phyloP scores from a whole-genome alignment of 2,797 vertebrate species.

The Epinephelus malabaricus region DNA sequence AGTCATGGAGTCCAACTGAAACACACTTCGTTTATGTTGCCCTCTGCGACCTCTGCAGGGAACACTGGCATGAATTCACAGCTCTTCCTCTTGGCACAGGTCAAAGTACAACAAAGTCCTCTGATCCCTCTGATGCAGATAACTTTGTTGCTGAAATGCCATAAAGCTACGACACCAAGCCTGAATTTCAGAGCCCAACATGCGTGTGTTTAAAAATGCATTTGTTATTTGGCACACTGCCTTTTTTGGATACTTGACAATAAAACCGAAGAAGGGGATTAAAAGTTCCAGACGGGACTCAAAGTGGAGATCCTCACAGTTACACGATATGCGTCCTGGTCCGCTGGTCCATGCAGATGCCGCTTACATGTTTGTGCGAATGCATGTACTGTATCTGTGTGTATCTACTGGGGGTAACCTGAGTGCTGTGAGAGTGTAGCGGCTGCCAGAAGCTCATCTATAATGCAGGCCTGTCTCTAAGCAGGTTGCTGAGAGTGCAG shows the following conservation, averaged over 20 bases:
- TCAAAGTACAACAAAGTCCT: conserved; percentile 40
- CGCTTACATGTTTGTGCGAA: conserved; percentile 41
- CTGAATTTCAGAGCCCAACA: background rate
- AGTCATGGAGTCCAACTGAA: conserved; percentile 26
- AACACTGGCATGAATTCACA: conserved; percentile 2
- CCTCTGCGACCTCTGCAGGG: background rate
- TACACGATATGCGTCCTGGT: background rate
- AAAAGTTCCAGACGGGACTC: background rate
- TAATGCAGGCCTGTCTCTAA: conserved; percentile 85
- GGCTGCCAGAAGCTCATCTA: conserved; percentile 84
- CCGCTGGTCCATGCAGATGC: conserved; percentile 5
- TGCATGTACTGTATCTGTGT: conserved; percentile 62
- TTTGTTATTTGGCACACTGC: background rate
- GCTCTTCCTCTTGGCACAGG: conserved; percentile 34
- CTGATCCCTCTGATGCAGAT: conserved; percentile 26
- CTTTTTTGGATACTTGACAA: background rate
- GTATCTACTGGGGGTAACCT: conserved; percentile 78
- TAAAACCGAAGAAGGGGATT: background rate
- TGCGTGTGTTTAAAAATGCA: background rate
- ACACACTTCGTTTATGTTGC: conserved; percentile 24
- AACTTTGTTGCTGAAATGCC: conserved; percentile 10
- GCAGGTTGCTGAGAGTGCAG: conserved; percentile 88
- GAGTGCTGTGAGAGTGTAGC: conserved; percentile 81
- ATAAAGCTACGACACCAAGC: background rate
- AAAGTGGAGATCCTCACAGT: conserved; percentile 10